phyloP scores from a whole-genome alignment of 2,888 invertebrate species.

The Chamaedrilus cognettii region DNA sequence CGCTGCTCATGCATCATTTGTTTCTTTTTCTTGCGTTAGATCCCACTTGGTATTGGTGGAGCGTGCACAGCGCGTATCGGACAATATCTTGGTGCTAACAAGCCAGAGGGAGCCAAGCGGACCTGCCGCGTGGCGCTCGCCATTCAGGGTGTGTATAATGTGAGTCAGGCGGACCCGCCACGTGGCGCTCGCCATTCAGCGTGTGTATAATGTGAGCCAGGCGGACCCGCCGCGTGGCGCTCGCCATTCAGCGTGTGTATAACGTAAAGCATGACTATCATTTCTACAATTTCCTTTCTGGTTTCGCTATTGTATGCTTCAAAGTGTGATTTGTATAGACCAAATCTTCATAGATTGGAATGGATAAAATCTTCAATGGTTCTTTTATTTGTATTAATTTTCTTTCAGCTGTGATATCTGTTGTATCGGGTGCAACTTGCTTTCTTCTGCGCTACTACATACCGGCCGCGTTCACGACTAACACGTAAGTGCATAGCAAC shows the following conservation, averaged over 20 bases:
- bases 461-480: constrained; percentile 34
- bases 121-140: constrained; percentile 34
- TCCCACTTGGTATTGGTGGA: constrained; percentile 41
- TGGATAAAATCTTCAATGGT: neutral
- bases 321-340: too few relatives aligned
- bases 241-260: constrained; percentile 35
- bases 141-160: constrained; percentile 34
- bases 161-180: constrained; percentile 34
- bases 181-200: constrained; percentile 33
- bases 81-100: constrained; percentile 40
- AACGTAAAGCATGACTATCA: constrained; percentile 32
- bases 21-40: too few relatives aligned
- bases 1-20: too few relatives aligned
- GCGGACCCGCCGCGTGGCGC: constrained; percentile 32
- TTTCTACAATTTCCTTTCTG: too few relatives aligned
- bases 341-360: too few relatives aligned
- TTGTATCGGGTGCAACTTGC: constrained; percentile 24
- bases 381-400: too few relatives aligned
- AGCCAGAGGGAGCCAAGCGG: constrained; percentile 36
- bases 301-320: too few relatives aligned
- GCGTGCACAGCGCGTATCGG: constrained; percentile 40
- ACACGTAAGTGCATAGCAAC: constrained; percentile 21
- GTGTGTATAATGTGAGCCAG: constrained; percentile 38
- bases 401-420: constrained; percentile 32
- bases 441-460: constrained; percentile 33